phyloP scores from a whole-genome alignment of 2,113 vertebrate species.

The Orcinus orca region DNA sequence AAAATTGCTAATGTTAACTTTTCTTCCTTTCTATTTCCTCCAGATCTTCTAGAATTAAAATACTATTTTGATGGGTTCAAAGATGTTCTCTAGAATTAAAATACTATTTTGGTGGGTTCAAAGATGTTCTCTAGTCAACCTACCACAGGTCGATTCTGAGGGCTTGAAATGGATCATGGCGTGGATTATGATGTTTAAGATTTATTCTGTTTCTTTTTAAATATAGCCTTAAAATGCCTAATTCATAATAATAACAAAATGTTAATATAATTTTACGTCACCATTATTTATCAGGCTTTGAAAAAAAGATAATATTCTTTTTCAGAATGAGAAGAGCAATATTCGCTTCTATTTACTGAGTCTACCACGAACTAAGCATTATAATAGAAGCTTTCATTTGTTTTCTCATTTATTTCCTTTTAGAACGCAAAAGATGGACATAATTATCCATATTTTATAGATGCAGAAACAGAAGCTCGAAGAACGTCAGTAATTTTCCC shows the following conservation, averaged over 20 bases:
- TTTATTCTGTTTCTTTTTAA: constrained; percentile 21
- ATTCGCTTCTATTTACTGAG: not conserved
- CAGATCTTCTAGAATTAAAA: not conserved
- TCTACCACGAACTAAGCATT: not conserved
- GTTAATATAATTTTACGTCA: not conserved
- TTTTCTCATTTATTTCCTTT: not conserved
- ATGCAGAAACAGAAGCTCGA: not conserved
- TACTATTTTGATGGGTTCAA: not conserved
- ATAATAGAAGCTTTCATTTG: not conserved
- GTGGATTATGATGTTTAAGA: not conserved
- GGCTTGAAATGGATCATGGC: not conserved
- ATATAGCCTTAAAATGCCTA: not conserved
- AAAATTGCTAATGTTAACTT: not conserved
- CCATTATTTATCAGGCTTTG: not conserved
- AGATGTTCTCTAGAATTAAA: constrained; percentile 28
- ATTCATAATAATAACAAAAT: not conserved
- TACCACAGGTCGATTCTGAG: not conserved
- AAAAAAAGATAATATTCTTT: constrained; percentile 21
- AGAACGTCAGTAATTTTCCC: not conserved
- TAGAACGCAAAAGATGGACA: not conserved
- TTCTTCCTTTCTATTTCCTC: not conserved
- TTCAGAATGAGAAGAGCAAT: not conserved
- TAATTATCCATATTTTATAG: not conserved
- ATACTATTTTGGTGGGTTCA: not conserved
- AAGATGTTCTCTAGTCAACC: not conserved